Percentiles rank a stretch among this genome's conserved stretches.
These are phyloP conservation scores for Papilio protenor DNA, from an alignment of 2,888 invertebrate species.

Conservation along the genomic window DNA sequence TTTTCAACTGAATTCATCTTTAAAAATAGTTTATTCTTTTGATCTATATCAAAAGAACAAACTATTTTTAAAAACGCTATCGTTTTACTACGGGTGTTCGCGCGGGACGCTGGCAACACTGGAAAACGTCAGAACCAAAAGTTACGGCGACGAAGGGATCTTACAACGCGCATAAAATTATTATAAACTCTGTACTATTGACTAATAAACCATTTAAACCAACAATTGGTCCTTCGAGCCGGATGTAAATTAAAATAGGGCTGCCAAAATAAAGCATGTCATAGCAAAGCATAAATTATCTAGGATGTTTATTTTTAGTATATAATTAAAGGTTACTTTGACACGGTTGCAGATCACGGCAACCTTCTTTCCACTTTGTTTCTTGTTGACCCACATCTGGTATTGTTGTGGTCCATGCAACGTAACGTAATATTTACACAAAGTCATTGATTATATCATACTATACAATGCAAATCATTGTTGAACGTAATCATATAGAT, in stretches of 20 bases:
- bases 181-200: too few relatives aligned
- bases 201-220: too few relatives aligned
- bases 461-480: conserved; percentile 20
- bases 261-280: background rate
- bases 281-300: background rate
- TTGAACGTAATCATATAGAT: background rate
- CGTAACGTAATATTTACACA: conserved; percentile 43
- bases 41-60: too few relatives aligned
- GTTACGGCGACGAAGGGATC: too few relatives aligned
- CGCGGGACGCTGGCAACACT: too few relatives aligned
- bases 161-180: too few relatives aligned
- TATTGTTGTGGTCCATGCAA: conserved; percentile 36
- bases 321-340: conserved; percentile 21
- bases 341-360: conserved; percentile 43
- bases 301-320: background rate
- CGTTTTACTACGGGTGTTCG: too few relatives aligned
- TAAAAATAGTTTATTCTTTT: too few relatives aligned
- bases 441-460: conserved; percentile 39
- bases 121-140: too few relatives aligned
- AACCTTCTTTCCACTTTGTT: conserved; percentile 41
- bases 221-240: too few relatives aligned
- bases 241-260: background rate
- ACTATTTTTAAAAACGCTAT: too few relatives aligned
- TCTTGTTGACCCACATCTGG: conserved; percentile 42
- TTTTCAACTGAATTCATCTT: too few relatives aligned